Evolutionary conservation across 2,113 vertebrate species (phyloP).

Genomic region (Spea multiplicata): DNA sequence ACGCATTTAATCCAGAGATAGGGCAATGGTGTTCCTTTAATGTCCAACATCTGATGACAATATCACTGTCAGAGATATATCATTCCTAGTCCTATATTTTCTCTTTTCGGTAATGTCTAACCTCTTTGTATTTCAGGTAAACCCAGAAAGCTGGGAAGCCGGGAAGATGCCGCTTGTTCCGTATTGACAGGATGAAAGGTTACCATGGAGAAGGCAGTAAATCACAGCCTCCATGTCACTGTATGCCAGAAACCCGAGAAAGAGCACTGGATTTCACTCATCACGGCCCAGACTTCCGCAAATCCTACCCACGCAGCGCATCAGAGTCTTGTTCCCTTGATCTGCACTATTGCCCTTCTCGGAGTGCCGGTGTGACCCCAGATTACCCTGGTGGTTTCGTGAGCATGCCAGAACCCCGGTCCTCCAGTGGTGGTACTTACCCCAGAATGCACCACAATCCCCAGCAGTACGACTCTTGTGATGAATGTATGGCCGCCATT

Average conservation of each 20-base stretch:
- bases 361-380: conserved; percentile 60
- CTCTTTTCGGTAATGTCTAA: not conserved
- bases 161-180: conserved; percentile 68
- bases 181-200: conserved; percentile 85
- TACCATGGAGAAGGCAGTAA: conserved; percentile 96
- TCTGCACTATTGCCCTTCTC: conserved; percentile 78
- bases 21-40: no score
- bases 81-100: no score
- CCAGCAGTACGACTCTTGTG: conserved; percentile 89
- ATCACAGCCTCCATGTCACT: conserved; percentile 85
- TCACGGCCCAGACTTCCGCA: conserved; percentile 61
- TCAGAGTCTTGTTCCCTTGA: conserved; percentile 79
- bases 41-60: no score
- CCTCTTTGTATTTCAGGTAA: conserved; percentile 53
- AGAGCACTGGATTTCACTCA: conserved; percentile 72
- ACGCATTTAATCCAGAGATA: no score
- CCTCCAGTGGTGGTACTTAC: conserved; percentile 86
- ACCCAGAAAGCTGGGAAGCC: conserved; percentile 64
- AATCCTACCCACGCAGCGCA: conserved; percentile 69
- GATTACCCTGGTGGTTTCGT: conserved; percentile 64
- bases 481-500: conserved; percentile 85
- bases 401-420: conserved; percentile 82
- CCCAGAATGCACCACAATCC: conserved; percentile 88
- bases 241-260: conserved; percentile 79
- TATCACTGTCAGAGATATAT: no score